These are phyloP conservation scores for Drosophila limbata DNA, from an alignment of 2,888 invertebrate species.

Conservation along the genomic window DNA sequence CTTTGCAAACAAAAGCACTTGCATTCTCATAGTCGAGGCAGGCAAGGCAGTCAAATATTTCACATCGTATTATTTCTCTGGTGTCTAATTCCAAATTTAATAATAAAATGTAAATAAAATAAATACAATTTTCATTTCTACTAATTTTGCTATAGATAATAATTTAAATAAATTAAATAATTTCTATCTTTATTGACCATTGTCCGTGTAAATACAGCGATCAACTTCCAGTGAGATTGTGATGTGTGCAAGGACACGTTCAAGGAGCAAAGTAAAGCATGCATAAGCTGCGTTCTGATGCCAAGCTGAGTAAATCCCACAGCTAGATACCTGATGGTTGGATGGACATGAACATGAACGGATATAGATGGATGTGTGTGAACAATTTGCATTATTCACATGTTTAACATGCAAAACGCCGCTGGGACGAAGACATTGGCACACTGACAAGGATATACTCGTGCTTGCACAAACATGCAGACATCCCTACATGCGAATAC, in stretches of 20 bases:
- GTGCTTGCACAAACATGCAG: slow-evolving; percentile 1
- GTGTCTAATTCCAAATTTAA: too few relatives aligned
- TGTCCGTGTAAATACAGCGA: slow-evolving; percentile 18
- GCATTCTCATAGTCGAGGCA: too few relatives aligned
- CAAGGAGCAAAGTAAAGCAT: slow-evolving; percentile 30
- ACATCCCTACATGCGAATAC: background rate
- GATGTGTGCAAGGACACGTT: slow-evolving; percentile 63
- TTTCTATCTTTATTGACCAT: slow-evolving; percentile 26
- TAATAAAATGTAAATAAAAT: too few relatives aligned
- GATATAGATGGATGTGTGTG: slow-evolving; percentile 56
- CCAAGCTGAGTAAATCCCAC: slow-evolving; percentile 71
- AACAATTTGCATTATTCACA: slow-evolving; percentile 78
- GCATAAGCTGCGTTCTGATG: slow-evolving; percentile 64
- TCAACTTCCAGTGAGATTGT: slow-evolving; percentile 28
- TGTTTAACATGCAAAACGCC: slow-evolving; percentile 78
- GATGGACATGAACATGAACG: slow-evolving; percentile 49
- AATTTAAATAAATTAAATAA: too few relatives aligned
- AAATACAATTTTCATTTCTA: too few relatives aligned
- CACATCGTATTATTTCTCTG: too few relatives aligned
- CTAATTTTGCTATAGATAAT: too few relatives aligned
- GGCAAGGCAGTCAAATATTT: too few relatives aligned
- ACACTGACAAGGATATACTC: slow-evolving; percentile 10
- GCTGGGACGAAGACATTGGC: slow-evolving; percentile 57
- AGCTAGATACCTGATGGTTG: slow-evolving; percentile 74
- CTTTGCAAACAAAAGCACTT: too few relatives aligned